Evolutionary conservation across 2,888 invertebrate species (phyloP).

Genomic region (Hipparchia sbordonii): DNA sequence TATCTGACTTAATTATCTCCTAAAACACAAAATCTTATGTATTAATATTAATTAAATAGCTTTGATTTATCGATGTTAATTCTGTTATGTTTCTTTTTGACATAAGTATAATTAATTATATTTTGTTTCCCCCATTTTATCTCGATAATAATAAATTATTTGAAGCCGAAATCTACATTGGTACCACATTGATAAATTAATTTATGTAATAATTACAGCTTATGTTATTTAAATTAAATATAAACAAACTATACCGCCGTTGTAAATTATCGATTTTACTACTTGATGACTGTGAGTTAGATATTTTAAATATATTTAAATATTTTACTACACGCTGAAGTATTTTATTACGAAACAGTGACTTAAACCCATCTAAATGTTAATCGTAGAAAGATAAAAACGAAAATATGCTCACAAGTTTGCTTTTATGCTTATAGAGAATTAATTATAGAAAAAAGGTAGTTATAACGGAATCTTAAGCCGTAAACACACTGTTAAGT

Average conservation of each 20-base stretch:
- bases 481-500: too few relatives aligned
- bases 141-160: too few relatives aligned
- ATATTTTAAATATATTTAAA: slow-evolving; percentile 3
- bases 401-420: not conserved
- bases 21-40: too few relatives aligned
- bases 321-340: not conserved
- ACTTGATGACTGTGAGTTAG: not conserved
- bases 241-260: not conserved
- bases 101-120: too few relatives aligned
- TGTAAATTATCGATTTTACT: slow-evolving; percentile 9
- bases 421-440: not conserved
- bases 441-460: not conserved
- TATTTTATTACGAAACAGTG: slow-evolving; percentile 7
- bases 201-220: not conserved
- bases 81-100: too few relatives aligned
- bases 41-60: too few relatives aligned
- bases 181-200: too few relatives aligned
- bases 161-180: too few relatives aligned
- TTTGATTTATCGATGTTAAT: too few relatives aligned
- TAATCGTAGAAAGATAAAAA: slow-evolving; percentile 11
- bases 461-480: not conserved
- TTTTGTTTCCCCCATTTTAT: too few relatives aligned
- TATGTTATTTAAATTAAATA: not conserved
- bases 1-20: too few relatives aligned
- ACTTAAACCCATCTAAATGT: not conserved